Percentiles rank a stretch among this genome's conserved stretches.
Conservation (phyloP, 1,140 invertebrate genomes). For the Drosophila obscura region DNA sequence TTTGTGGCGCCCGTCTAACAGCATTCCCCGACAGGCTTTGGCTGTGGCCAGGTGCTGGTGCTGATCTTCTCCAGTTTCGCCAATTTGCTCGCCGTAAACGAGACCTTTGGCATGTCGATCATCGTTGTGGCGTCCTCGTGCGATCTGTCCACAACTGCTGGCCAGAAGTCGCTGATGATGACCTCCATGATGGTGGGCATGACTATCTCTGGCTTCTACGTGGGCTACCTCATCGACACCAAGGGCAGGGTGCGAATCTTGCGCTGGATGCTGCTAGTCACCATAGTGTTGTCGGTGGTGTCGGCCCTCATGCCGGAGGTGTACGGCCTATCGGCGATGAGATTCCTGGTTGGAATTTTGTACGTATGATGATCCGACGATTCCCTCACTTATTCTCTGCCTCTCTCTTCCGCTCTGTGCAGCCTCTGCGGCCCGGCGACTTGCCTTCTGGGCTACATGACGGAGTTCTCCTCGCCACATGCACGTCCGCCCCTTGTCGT, state of each 20-base stretch:
- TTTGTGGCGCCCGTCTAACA: not conserved
- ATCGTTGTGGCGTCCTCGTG: conserved; percentile 18
- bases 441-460: conserved; percentile 9
- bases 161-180: conserved; percentile 9
- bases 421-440: conserved; percentile 19
- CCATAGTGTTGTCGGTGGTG: not conserved
- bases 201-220: conserved; percentile 14
- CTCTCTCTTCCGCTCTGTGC: not conserved
- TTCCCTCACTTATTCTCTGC: not conserved
- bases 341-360: conserved; percentile 21
- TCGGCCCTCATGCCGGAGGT: conserved; percentile 24
- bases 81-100: not conserved
- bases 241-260: conserved; percentile 15
- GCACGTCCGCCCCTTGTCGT: not conserved
- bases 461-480: conserved; percentile 10
- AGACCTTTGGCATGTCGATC: conserved; percentile 18
- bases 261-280: not conserved
- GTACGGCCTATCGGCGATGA: not conserved
- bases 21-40: conserved; percentile 19
- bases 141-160: not conserved
- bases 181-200: conserved; percentile 16
- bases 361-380: not conserved
- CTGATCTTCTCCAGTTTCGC: conserved; percentile 1
- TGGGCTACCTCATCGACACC: conserved; percentile 22
- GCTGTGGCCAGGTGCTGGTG: conserved; percentile 11